A percentile compares a stretch with the other conserved stretches of the same genome.
These are phyloP conservation scores for Lichenostomus cassidix DNA, from an alignment of 2,113 vertebrate species.

Conservation along the genomic window DNA sequence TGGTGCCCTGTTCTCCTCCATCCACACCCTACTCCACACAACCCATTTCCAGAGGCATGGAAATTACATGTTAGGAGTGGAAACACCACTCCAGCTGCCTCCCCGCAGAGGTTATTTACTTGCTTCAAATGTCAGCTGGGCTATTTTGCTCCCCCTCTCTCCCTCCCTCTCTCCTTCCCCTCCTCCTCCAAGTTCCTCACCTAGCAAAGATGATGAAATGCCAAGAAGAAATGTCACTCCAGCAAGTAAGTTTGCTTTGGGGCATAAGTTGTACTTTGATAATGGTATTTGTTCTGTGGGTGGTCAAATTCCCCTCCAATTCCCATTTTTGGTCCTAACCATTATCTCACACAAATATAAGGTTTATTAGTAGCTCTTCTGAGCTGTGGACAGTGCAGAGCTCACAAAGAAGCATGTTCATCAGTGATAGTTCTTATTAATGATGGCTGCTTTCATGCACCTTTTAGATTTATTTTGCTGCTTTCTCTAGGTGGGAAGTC, in stretches of 20 bases:
- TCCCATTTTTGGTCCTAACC: constrained; percentile 55
- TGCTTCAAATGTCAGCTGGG: constrained; percentile 19
- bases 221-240: constrained; percentile 57
- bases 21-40: accelerated
- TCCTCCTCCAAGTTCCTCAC: constrained; percentile 24
- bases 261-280: constrained; percentile 59
- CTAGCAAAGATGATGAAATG: constrained; percentile 51
- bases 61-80: neutral
- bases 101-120: neutral
- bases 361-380: constrained; percentile 56
- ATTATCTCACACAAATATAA: constrained; percentile 66
- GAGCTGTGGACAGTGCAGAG: constrained; percentile 26
- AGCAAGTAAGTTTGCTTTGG: constrained; percentile 25
- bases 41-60: neutral
- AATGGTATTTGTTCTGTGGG: constrained; percentile 67
- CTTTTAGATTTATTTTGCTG: neutral
- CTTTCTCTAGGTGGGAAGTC: neutral
- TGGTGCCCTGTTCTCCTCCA: neutral
- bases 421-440: neutral
- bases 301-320: constrained; percentile 61
- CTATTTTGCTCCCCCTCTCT: neutral
- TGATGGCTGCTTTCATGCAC: neutral
- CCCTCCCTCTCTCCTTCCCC: neutral
- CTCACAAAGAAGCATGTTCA: constrained; percentile 7
- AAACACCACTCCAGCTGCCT: neutral